Evolutionary conservation across 2,888 invertebrate species (phyloP).

Genomic region (Troilus luridus): DNA sequence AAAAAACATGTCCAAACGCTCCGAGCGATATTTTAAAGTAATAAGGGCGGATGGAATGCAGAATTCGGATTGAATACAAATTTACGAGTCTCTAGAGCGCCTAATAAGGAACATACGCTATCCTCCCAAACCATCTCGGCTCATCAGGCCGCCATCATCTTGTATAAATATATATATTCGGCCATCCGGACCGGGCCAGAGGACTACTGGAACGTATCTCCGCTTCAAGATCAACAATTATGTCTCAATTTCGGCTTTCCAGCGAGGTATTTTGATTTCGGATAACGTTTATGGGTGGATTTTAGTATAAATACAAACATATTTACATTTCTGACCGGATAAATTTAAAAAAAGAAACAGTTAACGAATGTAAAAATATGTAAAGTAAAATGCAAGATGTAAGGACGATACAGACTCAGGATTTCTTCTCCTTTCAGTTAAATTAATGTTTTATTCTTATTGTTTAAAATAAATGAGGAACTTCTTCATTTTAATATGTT

Average conservation of each 20-base stretch:
- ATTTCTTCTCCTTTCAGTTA: too few relatives aligned
- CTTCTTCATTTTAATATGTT: too few relatives aligned
- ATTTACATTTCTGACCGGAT: background rate
- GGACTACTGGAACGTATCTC: conserved; percentile 37
- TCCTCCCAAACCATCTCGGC: conserved; percentile 35
- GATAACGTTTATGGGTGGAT: background rate
- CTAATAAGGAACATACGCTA: conserved; percentile 42
- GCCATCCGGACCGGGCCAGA: background rate
- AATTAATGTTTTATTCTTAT: too few relatives aligned
- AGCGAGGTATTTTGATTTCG: background rate
- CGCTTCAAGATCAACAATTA: background rate
- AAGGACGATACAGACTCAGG: too few relatives aligned
- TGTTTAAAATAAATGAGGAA: too few relatives aligned
- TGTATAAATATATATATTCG: conserved; percentile 6
- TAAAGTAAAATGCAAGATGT: too few relatives aligned
- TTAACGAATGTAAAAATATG: too few relatives aligned
- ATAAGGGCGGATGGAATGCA: conserved; percentile 5
- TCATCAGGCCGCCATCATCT: conserved; percentile 15
- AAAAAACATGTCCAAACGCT: background rate
- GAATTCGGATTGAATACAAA: conserved; percentile 36
- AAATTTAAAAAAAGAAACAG: background rate
- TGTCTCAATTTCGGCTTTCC: conserved; percentile 42
- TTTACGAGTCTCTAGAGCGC: background rate
- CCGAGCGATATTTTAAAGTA: background rate
- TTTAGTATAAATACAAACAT: background rate